Evolutionary conservation across 1,140 invertebrate genomes (phyloP), one percentile per base, ranked within the genome.

Genomic region (Hycleus phaleratus): DNA sequence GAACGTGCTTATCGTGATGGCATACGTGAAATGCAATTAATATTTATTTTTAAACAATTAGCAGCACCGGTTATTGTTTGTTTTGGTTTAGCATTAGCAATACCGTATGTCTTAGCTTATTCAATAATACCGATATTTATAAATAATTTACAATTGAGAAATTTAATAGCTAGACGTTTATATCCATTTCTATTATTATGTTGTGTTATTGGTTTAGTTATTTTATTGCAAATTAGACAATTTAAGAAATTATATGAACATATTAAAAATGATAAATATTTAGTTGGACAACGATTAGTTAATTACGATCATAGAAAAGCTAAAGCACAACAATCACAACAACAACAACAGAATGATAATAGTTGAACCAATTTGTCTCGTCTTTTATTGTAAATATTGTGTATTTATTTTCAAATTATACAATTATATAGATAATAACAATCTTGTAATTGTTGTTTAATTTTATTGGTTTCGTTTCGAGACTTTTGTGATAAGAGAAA

Each of bases 241-340:
- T 95, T 98, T 73, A 86, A 84, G 66, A 89, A 93, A 67, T 79
- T 99, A 0, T 98, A 98, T 71, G 92, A 98, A 72, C 95, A 97
- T 75, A 99, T 99, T 70, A 97, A 97, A 75, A 98, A 99, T 78
- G 96, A 99, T 72, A 98, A 98, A 78, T 98, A 97, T 78, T 81
- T 98, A 25, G 94, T 98, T 2, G 95, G 95, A 0, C 88, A 93
- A 68, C 81, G 93, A 53, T 81, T 98, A 51, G 93, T 98, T 0
- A 98, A 98, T 76, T 98, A 97, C 73, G 91, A 97, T 71, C 86
- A 89, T 73, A 78, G 85, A 53, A 82, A 82, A 60, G 58, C 63
- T 12, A 69, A 70, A 60, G 8, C 52, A 7, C 51, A 60, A 11
- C 26, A 49, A 42, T 42, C 56, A 12, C 4, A 32, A 32, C 32